Evolutionary conservation across 2,797 vertebrate species (phyloP).

Genomic region (Pseudochaenichthys georgianus): DNA sequence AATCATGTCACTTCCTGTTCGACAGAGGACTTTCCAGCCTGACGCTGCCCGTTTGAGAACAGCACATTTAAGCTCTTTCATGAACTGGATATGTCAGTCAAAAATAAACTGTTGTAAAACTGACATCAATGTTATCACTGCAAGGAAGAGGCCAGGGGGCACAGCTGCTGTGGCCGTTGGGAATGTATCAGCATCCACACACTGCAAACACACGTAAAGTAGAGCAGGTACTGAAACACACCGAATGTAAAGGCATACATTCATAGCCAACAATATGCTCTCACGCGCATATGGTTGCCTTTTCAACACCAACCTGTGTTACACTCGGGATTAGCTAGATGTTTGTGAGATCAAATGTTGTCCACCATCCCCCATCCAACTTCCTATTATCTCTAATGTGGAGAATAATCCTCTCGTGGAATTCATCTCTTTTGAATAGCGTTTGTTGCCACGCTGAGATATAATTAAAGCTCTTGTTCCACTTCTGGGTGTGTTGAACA

Average conservation of each 20-base stretch:
- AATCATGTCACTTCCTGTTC: conserved; percentile 24
- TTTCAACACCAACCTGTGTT: conserved; percentile 62
- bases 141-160: conserved; percentile 36
- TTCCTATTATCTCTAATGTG: conserved; percentile 81
- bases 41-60: conserved; percentile 34
- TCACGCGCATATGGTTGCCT: not conserved
- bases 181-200: conserved; percentile 25
- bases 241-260: conserved; percentile 24
- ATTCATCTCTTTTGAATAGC: conserved; percentile 85
- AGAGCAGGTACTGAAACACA: conserved; percentile 28
- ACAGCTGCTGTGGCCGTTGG: conserved; percentile 53
- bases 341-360: conserved; percentile 78
- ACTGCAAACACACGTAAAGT: conserved; percentile 32
- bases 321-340: conserved; percentile 81
- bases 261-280: not conserved
- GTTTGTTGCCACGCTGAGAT: conserved; percentile 79
- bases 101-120: conserved; percentile 32
- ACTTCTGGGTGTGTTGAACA: conserved; percentile 51
- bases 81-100: conserved; percentile 66
- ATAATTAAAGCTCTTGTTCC: conserved; percentile 79
- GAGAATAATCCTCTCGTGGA: conserved; percentile 84
- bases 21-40: conserved; percentile 24
- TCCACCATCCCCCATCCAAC: conserved; percentile 52
- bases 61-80: conserved; percentile 30
- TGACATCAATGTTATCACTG: conserved; percentile 49